These are phyloP conservation scores for Fregata magnificens DNA, from an alignment of 2,113 vertebrate genomes.

Conservation along the genomic window DNA sequence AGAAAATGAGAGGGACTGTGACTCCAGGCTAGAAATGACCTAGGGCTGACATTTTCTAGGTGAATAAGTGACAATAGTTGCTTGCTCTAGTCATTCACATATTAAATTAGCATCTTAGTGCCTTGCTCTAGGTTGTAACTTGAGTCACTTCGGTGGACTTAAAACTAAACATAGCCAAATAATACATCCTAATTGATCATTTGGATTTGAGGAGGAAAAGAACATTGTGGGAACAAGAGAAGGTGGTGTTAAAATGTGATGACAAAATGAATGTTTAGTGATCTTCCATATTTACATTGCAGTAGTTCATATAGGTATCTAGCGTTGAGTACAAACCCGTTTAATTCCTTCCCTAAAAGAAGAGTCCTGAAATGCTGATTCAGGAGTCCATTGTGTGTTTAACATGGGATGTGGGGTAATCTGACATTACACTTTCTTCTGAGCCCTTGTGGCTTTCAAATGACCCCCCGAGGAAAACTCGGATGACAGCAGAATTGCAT, in stretches of 20 bases:
- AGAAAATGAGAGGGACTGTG: background rate
- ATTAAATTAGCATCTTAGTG: background rate
- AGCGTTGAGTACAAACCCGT: background rate
- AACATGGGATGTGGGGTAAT: background rate
- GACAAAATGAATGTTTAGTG: background rate
- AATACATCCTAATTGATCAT: background rate
- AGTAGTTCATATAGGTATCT: background rate
- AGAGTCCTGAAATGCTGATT: background rate
- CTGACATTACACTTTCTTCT: background rate
- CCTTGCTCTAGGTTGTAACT: background rate
- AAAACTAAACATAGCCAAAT: background rate
- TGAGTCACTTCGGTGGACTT: background rate
- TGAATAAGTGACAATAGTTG: background rate
- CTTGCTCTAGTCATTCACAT: background rate
- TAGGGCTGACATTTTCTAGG: background rate
- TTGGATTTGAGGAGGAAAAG: background rate
- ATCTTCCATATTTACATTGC: background rate
- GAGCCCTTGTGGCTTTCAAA: background rate
- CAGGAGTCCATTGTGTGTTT: background rate
- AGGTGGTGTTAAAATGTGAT: background rate
- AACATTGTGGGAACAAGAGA: background rate
- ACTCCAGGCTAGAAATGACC: background rate
- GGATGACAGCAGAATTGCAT: background rate
- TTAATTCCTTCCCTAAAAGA: background rate
- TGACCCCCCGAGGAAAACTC: background rate